A percentile compares a stretch with the other conserved stretches of the same genome.
phyloP scores from a whole-genome alignment of 1,140 invertebrate species.

The Scaptomyza montana region DNA sequence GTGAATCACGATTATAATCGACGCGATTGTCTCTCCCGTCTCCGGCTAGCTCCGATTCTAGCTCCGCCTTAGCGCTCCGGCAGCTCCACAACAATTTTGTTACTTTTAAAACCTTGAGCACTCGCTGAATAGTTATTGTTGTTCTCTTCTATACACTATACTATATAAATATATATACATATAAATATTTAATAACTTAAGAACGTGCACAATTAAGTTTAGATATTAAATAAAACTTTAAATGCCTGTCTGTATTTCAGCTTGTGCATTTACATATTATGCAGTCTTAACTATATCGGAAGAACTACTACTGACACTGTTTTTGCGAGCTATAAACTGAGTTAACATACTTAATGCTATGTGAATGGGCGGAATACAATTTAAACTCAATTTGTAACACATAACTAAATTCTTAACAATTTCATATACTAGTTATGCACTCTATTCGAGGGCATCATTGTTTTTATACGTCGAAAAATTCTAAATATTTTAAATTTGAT shows the following conservation, averaged over 20 bases:
- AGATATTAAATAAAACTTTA: conserved; percentile 64
- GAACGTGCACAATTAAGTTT: conserved; percentile 73
- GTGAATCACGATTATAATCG: conserved; percentile 60
- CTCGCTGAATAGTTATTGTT: conserved; percentile 38
- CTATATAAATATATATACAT: background rate
- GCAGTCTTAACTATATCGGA: conserved; percentile 41
- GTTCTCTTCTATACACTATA: conserved; percentile 29
- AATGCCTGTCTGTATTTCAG: conserved; percentile 3
- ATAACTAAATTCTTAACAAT: too few relatives aligned
- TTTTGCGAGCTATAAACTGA: too few relatives aligned
- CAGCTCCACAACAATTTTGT: conserved; percentile 59
- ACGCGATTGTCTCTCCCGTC: conserved; percentile 8
- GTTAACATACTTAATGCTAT: too few relatives aligned
- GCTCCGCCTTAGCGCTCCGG: conserved; percentile 10
- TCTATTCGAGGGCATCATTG: too few relatives aligned
- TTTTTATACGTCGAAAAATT: too few relatives aligned
- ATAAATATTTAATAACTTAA: conserved; percentile 57
- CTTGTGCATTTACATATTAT: conserved; percentile 44
- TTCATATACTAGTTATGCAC: too few relatives aligned
- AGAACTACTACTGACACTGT: conserved; percentile 28
- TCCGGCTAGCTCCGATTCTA: conserved; percentile 33
- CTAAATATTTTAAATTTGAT: too few relatives aligned
- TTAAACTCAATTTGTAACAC: too few relatives aligned
- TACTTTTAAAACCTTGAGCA: conserved; percentile 75
- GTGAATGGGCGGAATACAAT: too few relatives aligned